Evolutionary conservation across 2,113 vertebrate species (phyloP).

Genomic region (Chaetorhynchus papuensis): DNA sequence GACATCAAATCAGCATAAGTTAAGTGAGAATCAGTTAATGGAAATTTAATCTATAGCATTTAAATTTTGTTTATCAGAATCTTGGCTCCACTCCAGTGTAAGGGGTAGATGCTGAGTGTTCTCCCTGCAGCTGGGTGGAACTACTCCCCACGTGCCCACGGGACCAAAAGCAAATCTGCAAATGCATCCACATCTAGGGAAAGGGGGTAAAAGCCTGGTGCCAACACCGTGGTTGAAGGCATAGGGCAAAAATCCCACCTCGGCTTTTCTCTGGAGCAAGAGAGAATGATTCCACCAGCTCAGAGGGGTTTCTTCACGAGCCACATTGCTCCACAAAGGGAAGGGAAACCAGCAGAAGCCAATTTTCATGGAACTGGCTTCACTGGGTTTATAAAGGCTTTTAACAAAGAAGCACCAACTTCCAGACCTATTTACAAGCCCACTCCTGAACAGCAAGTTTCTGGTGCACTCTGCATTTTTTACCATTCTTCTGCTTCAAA

Average conservation of each 20-base stretch:
- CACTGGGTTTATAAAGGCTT: not conserved
- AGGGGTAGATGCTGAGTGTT: not conserved
- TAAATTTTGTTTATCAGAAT: not conserved
- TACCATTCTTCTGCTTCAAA: not conserved
- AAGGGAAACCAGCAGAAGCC: not conserved
- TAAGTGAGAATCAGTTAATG: slow-evolving; percentile 5
- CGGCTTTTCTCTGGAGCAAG: not conserved
- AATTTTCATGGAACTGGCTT: not conserved
- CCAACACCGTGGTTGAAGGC: not conserved
- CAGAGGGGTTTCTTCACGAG: not conserved
- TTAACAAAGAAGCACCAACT: not conserved
- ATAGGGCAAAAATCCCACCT: not conserved
- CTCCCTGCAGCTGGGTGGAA: not conserved
- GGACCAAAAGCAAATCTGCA: not conserved
- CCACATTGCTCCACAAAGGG: not conserved
- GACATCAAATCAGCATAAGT: slow-evolving; percentile 3
- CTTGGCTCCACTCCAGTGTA: not conserved
- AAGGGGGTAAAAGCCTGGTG: not conserved
- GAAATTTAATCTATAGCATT: slow-evolving; percentile 12
- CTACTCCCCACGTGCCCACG: not conserved
- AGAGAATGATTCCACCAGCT: not conserved
- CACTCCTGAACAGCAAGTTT: not conserved
- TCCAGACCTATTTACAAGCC: not conserved
- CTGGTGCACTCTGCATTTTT: not conserved
- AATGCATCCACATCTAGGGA: not conserved